phyloP scores from a whole-genome alignment of 2,888 invertebrate genomes.

The Lithophane socia region DNA sequence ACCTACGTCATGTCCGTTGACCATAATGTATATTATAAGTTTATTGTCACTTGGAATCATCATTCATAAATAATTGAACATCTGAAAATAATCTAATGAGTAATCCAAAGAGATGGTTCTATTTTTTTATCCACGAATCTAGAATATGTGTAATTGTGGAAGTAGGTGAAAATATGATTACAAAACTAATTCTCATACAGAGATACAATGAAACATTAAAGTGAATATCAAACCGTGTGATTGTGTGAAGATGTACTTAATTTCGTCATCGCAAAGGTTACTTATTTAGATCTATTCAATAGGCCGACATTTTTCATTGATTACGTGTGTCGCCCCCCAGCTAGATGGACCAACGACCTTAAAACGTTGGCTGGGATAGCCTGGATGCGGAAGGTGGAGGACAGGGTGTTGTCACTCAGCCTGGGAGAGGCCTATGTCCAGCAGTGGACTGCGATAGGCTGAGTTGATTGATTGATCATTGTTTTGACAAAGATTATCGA shows the following conservation, averaged over 20 bases:
- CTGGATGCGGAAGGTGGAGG: neutral
- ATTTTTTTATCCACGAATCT: constrained; percentile 4
- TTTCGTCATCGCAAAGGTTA: constrained; percentile 45
- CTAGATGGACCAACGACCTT: too few species aligned
- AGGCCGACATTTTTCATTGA: neutral
- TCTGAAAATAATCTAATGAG: neutral
- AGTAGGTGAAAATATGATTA: constrained; percentile 52
- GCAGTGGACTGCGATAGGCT: neutral
- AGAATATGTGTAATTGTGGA: constrained; percentile 38
- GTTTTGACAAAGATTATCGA: neutral
- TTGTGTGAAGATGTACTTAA: constrained; percentile 44
- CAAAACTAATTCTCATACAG: constrained; percentile 43
- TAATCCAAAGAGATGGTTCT: neutral
- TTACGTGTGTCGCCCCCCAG: neutral
- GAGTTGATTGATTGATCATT: neutral
- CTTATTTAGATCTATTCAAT: constrained; percentile 19
- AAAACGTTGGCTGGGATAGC: too few species aligned
- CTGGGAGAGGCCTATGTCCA: neutral
- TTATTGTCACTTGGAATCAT: neutral
- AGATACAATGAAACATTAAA: constrained; percentile 52
- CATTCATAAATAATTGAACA: neutral
- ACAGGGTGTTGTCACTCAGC: too few species aligned
- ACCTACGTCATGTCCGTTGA: neutral
- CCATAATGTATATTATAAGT: neutral
- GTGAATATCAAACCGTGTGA: constrained; percentile 40